phyloP scores from a whole-genome alignment of 2,888 invertebrate genomes.

The Agrochola circellaris region DNA sequence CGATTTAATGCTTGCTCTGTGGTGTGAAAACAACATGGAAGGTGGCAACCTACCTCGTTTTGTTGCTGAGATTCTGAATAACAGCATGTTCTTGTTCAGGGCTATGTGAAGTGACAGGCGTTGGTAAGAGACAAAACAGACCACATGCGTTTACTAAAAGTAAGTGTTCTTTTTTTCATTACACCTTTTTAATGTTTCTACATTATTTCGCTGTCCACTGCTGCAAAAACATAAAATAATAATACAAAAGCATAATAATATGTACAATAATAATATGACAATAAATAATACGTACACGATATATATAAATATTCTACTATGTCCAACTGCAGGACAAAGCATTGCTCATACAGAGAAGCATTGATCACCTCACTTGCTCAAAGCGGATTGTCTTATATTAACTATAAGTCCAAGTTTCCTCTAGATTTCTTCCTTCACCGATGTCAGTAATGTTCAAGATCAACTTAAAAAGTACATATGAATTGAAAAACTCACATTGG shows the following conservation, averaged over 20 bases:
- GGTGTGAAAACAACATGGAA: conserved; percentile 93
- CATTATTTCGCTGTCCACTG: neutral
- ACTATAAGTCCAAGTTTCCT: neutral
- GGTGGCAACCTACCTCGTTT: conserved; percentile 96
- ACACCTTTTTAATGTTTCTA: neutral
- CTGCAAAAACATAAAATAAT: neutral
- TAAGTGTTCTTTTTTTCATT: conserved; percentile 55
- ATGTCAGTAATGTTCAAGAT: neutral
- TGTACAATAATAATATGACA: neutral
- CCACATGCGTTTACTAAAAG: conserved; percentile 75
- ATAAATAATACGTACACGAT: neutral
- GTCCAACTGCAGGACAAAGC: neutral
- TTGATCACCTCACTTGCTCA: neutral
- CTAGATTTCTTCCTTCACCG: neutral
- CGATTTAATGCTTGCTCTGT: conserved; percentile 96
- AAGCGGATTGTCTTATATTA: neutral
- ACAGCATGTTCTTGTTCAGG: conserved; percentile 95
- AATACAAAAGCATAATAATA: too few species aligned
- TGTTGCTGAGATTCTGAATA: conserved; percentile 95
- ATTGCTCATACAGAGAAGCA: neutral
- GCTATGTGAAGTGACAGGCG: conserved; percentile 95
- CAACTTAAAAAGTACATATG: too few species aligned
- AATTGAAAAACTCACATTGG: too few species aligned
- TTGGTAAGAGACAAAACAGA: conserved; percentile 90
- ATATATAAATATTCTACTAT: neutral